Evolutionary conservation across 2,797 vertebrate species (phyloP).

Genomic region (Alca torda): DNA sequence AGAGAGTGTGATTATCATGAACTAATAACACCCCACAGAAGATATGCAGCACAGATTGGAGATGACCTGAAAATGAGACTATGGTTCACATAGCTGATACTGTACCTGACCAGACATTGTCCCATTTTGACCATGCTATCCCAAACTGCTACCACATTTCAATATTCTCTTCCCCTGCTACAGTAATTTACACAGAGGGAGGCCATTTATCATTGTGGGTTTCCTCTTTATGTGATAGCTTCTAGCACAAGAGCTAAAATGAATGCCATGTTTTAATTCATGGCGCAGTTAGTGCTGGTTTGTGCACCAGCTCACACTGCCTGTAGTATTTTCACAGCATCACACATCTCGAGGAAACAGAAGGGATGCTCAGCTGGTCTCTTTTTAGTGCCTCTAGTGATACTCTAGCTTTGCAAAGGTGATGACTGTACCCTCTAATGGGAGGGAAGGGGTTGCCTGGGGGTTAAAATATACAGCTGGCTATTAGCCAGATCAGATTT

Average conservation of each 20-base stretch:
- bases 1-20: conserved; percentile 47
- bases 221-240: background rate
- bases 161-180: background rate
- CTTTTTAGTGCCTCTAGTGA: background rate
- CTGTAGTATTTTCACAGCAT: conserved; percentile 61
- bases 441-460: background rate
- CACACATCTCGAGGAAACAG: conserved; percentile 38
- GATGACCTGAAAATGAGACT: background rate
- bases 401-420: conserved; percentile 34
- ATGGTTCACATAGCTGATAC: background rate
- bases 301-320: background rate
- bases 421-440: conserved; percentile 31
- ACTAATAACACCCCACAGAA: conserved; percentile 14
- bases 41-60: background rate
- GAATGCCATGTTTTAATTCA: background rate
- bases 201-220: background rate
- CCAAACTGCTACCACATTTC: background rate
- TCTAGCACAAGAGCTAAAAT: background rate
- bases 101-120: background rate
- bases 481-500: background rate
- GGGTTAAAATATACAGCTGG: conserved; percentile 35
- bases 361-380: conserved; percentile 59
- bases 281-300: background rate
- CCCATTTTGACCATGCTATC: background rate
- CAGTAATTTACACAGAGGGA: background rate